Evolutionary conservation across 2,888 invertebrate species (phyloP), one percentile per base, ranked within the genome.

Genomic region (Parnassius smintheus): DNA sequence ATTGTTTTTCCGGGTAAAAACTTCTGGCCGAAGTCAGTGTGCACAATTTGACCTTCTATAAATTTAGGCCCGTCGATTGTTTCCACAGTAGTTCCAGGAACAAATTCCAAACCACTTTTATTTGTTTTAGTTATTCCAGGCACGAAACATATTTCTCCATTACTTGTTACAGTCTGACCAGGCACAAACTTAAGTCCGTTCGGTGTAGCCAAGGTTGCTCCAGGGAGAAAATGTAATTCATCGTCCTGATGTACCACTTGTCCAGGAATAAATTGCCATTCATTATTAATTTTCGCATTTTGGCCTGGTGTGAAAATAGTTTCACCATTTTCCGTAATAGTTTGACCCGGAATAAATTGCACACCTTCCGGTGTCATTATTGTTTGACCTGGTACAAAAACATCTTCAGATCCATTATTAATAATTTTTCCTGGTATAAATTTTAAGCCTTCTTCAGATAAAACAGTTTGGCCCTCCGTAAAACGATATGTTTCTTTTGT

Each of bases 261-360:
- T 0, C 95, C 95, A 2, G 94, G 94, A 42, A 95, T 86, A 70
- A 95, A 95, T 70, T 94, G 93, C 93, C 93, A 94, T 64, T 92
- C 93, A 62, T 90, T 84, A 56, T 89, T 85, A 50, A 91, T 83
- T 59, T 87, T 86, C 1, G 93, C 83, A 68, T 93, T 93, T 78
- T 94, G 94, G 13, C 95, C 95, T 0, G 95, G 94, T 10, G 94
- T 92, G 71, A 95, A 95, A 66, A 87, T 92, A 46, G 88, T 84
- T 46, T 88, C 91, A 61, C 82, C 83, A 12, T 83, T 88, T 58
- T 92, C 86, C 56, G 89, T 85, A 12, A 93, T 88, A 69, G 93
- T 94, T 80, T 94, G 94, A 1, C 95, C 95, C 9, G 94, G 94
- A 50, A 94, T 81, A 76, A 95, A 95, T 66, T 93, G 92, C 18